These are phyloP conservation scores for Helicolenus hilgendorfi DNA, from an alignment of 2,797 vertebrate species.

Conservation along the genomic window DNA sequence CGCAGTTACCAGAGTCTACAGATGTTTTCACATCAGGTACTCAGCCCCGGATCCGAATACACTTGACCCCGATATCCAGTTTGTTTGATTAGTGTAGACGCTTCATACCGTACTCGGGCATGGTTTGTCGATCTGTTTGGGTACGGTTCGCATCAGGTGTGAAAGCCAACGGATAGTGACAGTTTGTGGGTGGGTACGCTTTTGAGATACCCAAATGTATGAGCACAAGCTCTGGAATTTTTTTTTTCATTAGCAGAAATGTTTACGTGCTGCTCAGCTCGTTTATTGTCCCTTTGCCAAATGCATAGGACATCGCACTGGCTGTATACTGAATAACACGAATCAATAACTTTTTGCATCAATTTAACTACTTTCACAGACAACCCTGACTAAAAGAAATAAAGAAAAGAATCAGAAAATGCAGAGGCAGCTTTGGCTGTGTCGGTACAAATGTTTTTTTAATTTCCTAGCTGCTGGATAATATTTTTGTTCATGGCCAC, in stretches of 20 bases:
- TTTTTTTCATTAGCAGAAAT: too few relatives aligned
- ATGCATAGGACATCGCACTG: slow-evolving; percentile 6
- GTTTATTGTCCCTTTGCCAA: slow-evolving; percentile 48
- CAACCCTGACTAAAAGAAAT: not conserved
- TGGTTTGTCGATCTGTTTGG: too few relatives aligned
- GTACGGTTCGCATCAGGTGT: too few relatives aligned
- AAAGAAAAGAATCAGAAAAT: not conserved
- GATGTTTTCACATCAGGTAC: too few relatives aligned
- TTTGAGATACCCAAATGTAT: too few relatives aligned
- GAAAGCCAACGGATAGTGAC: too few relatives aligned
- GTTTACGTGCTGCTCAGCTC: slow-evolving; percentile 4
- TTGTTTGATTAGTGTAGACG: too few relatives aligned
- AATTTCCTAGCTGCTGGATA: not conserved
- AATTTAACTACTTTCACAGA: slow-evolving; percentile 50
- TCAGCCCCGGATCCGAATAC: too few relatives aligned
- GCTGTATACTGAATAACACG: not conserved
- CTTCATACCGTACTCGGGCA: too few relatives aligned
- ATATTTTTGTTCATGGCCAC: not conserved
- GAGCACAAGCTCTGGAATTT: not conserved
- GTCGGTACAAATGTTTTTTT: not conserved
- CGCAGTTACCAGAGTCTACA: too few relatives aligned
- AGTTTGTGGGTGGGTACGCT: too few relatives aligned
- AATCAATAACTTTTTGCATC: slow-evolving; percentile 4
- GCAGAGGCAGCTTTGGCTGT: not conserved
- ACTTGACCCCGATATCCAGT: too few relatives aligned